phyloP scores from a whole-genome alignment of 2,797 vertebrate genomes.

The Pseudochirops corinnae region DNA sequence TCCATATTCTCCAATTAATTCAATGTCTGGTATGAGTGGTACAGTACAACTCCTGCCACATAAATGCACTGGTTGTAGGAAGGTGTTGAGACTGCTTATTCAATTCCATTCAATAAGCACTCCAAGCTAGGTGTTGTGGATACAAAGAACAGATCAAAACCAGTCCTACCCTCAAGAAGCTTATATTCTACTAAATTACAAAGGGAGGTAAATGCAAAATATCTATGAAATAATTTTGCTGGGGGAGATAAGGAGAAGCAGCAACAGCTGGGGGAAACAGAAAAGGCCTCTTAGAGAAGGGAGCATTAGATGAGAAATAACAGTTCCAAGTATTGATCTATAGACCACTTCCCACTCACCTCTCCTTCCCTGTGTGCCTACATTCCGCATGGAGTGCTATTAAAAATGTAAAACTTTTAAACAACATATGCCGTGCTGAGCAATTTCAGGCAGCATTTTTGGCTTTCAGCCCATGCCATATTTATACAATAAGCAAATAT shows the following conservation, averaged over 20 bases:
- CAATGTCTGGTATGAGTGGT: background rate
- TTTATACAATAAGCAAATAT: background rate
- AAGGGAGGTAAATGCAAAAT: background rate
- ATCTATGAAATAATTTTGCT: background rate
- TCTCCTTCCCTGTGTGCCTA: background rate
- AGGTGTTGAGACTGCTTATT: background rate
- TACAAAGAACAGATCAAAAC: background rate
- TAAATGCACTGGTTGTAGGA: background rate
- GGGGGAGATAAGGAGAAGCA: background rate
- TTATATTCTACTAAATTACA: background rate
- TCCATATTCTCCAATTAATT: background rate
- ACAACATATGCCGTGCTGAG: background rate
- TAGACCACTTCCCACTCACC: background rate
- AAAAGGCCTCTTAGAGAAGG: background rate
- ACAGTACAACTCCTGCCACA: background rate
- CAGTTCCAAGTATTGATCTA: background rate
- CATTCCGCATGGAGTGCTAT: background rate
- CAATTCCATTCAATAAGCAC: background rate
- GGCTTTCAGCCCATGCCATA: background rate
- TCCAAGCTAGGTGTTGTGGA: background rate
- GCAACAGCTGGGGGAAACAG: background rate
- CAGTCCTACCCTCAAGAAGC: background rate
- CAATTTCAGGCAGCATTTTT: background rate
- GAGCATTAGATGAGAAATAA: background rate
- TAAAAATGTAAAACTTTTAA: slow-evolving; percentile 34